phyloP scores from a whole-genome alignment of 2,888 invertebrate genomes.

The Agriopis leucophaearia region DNA sequence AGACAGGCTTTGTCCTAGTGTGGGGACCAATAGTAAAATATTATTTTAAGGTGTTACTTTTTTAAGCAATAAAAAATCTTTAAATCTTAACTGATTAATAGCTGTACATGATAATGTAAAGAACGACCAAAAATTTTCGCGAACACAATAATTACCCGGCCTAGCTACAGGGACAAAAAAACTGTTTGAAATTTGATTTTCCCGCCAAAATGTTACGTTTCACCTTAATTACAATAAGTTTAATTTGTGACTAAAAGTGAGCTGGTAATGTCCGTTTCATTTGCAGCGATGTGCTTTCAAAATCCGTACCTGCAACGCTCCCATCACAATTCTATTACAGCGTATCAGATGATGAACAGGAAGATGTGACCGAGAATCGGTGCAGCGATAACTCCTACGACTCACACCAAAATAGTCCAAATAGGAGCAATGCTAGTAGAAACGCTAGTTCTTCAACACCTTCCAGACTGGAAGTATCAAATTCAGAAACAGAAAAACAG shows the following conservation, averaged over 20 bases:
- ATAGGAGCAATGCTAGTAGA: conserved; percentile 16
- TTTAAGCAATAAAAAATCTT: too few relatives aligned
- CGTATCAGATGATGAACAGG: conserved; percentile 50
- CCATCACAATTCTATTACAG: conserved; percentile 72
- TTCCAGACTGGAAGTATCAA: not conserved
- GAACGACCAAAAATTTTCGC: too few relatives aligned
- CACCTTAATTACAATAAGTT: not conserved
- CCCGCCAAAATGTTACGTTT: too few relatives aligned
- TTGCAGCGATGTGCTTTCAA: conserved; percentile 73
- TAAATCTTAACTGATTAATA: too few relatives aligned
- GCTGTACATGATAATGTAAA: too few relatives aligned
- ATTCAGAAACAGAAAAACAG: not conserved
- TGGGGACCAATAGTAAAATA: too few relatives aligned
- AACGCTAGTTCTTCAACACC: conserved; percentile 2
- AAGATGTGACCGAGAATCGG: conserved; percentile 22
- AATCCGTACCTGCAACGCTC: conserved; percentile 73
- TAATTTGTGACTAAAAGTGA: conserved; percentile 54
- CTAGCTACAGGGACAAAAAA: too few relatives aligned
- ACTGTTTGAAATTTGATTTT: too few relatives aligned
- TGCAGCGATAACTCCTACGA: conserved; percentile 35
- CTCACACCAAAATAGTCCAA: conserved; percentile 33
- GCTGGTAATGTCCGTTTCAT: conserved; percentile 71
- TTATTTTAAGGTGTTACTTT: too few relatives aligned
- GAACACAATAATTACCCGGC: too few relatives aligned
- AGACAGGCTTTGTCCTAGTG: too few relatives aligned